phyloP scores from a whole-genome alignment of 92 coral and sea anemone genomes.

The Zoanthus sansibaricus region DNA sequence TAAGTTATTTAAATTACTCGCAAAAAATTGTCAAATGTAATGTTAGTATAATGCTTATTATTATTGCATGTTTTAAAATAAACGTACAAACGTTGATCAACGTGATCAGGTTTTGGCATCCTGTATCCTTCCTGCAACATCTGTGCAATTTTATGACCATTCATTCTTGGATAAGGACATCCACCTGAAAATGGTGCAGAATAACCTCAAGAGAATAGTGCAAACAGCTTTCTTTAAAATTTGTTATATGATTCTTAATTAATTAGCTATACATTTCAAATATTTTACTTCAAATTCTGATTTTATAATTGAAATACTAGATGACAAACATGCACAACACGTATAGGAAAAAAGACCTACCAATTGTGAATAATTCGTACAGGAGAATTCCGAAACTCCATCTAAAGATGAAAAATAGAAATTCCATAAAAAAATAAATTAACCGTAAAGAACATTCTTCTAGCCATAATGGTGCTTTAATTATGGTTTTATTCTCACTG shows the following conservation, averaged over 20 bases:
- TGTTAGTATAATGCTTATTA: too few relatives aligned
- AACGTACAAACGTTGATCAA: neutral
- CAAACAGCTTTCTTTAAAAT: too few relatives aligned
- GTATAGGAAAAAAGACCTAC: neutral
- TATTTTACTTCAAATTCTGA: neutral
- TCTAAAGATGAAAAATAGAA: neutral
- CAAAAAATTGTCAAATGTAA: too few relatives aligned
- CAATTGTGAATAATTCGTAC: neutral
- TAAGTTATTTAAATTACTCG: too few relatives aligned
- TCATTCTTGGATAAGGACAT: neutral
- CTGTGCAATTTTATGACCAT: neutral
- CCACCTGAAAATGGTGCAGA: neutral
- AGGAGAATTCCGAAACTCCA: neutral
- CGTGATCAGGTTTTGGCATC: neutral
- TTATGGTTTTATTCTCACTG: too few relatives aligned
- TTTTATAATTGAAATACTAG: neutral
- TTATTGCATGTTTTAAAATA: neutral
- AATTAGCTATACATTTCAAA: too few relatives aligned
- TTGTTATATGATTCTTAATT: too few relatives aligned
- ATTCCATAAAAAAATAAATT: too few relatives aligned
- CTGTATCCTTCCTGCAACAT: neutral
- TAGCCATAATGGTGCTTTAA: too few relatives aligned
- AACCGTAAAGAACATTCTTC: too few relatives aligned
- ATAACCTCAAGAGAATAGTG: too few relatives aligned
- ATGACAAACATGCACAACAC: neutral